Conservation (phyloP, 2,888 invertebrate species). For the Dicyrtoma fusca region DNA sequence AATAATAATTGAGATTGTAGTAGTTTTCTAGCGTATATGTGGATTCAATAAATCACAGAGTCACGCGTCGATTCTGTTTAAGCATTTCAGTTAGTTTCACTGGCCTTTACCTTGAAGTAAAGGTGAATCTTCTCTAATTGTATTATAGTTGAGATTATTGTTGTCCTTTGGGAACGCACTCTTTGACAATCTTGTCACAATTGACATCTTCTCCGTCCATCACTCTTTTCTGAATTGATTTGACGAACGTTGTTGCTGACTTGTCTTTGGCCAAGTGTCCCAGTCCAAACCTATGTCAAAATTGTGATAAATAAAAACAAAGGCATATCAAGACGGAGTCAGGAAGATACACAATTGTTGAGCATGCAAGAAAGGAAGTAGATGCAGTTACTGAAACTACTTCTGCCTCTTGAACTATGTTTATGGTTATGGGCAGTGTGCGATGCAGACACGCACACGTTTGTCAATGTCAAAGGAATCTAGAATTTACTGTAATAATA, state of each 20-base stretch:
- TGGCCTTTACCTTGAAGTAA: background rate
- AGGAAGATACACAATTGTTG: background rate
- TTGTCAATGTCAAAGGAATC: background rate
- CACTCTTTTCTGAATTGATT: conserved; percentile 49
- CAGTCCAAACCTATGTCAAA: conserved; percentile 49
- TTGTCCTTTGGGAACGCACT: conserved; percentile 38
- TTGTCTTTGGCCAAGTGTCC: conserved; percentile 51
- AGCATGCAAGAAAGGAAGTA: background rate
- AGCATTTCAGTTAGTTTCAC: background rate
- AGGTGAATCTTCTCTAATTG: background rate
- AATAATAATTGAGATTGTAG: background rate
- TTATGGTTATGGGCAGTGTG: too few relatives aligned
- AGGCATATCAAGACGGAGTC: too few relatives aligned
- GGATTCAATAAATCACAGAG: conserved; percentile 3
- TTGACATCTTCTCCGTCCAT: conserved; percentile 53
- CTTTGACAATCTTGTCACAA: conserved; percentile 51
- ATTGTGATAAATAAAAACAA: background rate
- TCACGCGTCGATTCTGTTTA: too few relatives aligned
- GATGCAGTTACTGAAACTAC: background rate
- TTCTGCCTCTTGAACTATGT: too few relatives aligned
- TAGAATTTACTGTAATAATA: too few relatives aligned
- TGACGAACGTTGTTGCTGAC: conserved; percentile 43
- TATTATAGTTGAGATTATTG: background rate
- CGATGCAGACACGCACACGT: too few relatives aligned
- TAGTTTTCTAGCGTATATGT: too few relatives aligned